Base-by-base conservation (phyloP, 2,113 vertebrate species). In the Tyto alba region DNA sequence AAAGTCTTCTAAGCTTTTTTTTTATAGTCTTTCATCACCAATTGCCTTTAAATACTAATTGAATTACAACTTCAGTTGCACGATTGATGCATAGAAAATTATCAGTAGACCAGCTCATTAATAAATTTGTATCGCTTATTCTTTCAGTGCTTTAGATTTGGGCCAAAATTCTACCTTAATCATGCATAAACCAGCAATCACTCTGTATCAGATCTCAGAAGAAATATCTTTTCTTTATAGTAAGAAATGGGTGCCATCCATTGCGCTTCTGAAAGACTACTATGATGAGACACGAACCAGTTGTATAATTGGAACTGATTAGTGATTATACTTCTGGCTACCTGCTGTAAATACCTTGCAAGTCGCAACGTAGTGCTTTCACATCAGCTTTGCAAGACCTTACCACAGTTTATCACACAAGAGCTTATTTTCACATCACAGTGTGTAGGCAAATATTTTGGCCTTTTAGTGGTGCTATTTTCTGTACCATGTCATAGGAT, bases 41-140 rank as follows among this genome's bases (percentile, higher is more conserved):
- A 95, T 95, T 93, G 57, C 86, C 86, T 92, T 95, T 66, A 92
- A 86, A 89, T 90, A 66, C 73, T 95, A 95, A 95, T 89, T 93
- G 73, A 93, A 85, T 91, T 93, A 91, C 47, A 85, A 86, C 23
- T 97, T 85, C 52, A 75, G 64, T 84, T 91, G 77, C 55, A 67
- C 59, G 88, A 62, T 67, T 89, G 80, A 74, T 89, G 84, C 76
- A 29, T 84, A 63, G 29, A 74, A 76, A 93, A 83, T 88, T 88
- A 74, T 80, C 47, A 62, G 79, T 74, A 41, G 64, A 84, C 59
- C 38, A 84, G 77, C 50, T 95, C 32, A 77, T 90, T 92, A 55
- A 88, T 90, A 85, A 88, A 59, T 78, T 92, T 89, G 38, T 68
- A 67, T 90, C 6, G 9, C 68, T 93, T 86, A 60, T 76, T 90